phyloP scores from a whole-genome alignment of 1,140 invertebrate species.

The Pseudoatta argentina region DNA sequence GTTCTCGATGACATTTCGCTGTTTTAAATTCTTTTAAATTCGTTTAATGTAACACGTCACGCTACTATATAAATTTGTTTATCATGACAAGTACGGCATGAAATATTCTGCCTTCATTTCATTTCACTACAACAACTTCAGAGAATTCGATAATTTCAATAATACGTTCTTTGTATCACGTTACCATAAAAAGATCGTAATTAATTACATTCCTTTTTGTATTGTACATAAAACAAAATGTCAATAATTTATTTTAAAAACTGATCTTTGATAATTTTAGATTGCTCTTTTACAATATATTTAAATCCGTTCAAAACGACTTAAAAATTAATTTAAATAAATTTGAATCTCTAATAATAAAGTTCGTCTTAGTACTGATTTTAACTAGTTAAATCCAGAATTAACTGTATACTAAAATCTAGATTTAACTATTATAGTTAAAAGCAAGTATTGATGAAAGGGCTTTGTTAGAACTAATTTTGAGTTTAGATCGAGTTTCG shows the following conservation, averaged over 20 bases:
- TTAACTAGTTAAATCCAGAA: background rate
- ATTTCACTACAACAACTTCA: background rate
- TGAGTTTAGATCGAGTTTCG: slow-evolving; percentile 1
- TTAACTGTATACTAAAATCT: slow-evolving; percentile 9
- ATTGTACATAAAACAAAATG: background rate
- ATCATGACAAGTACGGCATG: background rate
- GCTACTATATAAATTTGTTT: slow-evolving; percentile 27
- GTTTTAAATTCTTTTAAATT: slow-evolving; percentile 40
- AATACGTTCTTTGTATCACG: background rate
- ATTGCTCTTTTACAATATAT: background rate
- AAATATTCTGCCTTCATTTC: slow-evolving; percentile 41
- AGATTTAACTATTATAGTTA: slow-evolving; percentile 10
- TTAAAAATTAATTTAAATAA: slow-evolving; percentile 10
- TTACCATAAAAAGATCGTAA: slow-evolving; percentile 3
- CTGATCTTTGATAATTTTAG: background rate
- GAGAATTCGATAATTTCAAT: slow-evolving; percentile 40
- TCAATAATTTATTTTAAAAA: background rate
- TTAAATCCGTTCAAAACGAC: background rate
- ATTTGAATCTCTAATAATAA: background rate
- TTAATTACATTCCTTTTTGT: slow-evolving; percentile 2
- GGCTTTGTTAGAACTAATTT: slow-evolving; percentile 18
- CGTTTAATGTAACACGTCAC: background rate
- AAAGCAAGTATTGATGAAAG: background rate
- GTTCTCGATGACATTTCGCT: background rate
- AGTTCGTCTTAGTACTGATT: background rate